These are phyloP conservation scores for Artibeus lituratus DNA, from an alignment of 2,797 vertebrate genomes.

Conservation along the genomic window DNA sequence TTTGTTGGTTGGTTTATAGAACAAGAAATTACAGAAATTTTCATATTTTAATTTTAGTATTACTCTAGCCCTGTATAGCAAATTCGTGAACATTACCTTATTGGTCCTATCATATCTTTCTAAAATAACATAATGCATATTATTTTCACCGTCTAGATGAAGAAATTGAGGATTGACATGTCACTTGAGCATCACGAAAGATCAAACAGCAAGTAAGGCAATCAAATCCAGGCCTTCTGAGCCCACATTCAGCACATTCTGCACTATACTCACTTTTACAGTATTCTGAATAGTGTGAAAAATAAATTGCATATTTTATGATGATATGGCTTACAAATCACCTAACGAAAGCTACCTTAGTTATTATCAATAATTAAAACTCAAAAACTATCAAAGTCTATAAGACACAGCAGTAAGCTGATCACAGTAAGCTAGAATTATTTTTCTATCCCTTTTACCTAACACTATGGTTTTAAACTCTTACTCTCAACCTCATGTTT, in stretches of 20 bases:
- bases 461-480: neutral
- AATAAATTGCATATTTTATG: neutral
- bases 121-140: neutral
- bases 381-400: neutral
- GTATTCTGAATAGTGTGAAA: neutral
- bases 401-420: neutral
- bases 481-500: neutral
- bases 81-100: neutral
- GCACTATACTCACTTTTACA: neutral
- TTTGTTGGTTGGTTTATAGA: neutral
- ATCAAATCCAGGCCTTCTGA: neutral
- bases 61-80: neutral
- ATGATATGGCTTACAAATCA: neutral
- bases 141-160: neutral
- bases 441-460: neutral
- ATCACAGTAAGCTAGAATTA: neutral
- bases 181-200: neutral
- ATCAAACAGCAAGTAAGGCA: neutral
- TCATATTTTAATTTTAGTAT: neutral
- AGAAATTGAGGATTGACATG: neutral
- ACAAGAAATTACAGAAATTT: neutral
- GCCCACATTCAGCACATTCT: neutral
- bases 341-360: neutral
- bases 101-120: neutral
- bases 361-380: constrained; percentile 6